These are phyloP conservation scores for Tetraodon nigroviridis DNA, from an alignment of 2,113 vertebrate species.

Conservation along the genomic window DNA sequence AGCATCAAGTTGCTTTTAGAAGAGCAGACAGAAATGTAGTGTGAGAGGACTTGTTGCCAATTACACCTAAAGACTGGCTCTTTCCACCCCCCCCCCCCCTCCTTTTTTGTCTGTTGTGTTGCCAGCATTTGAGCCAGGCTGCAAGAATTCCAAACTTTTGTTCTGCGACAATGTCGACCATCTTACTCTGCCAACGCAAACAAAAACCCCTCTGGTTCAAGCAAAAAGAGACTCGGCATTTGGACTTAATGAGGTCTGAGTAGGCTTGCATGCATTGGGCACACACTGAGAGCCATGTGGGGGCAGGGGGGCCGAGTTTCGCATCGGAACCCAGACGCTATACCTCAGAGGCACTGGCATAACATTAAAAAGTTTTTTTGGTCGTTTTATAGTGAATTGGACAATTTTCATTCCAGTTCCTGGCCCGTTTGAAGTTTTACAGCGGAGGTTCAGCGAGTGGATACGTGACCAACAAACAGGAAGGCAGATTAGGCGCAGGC, in stretches of 20 bases:
- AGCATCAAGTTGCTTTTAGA: slow-evolving; percentile 69
- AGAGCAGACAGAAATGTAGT: slow-evolving; percentile 14
- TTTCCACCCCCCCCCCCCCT: slow-evolving; percentile 2
- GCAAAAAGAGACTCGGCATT: slow-evolving; percentile 40
- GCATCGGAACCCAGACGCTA: slow-evolving; percentile 41
- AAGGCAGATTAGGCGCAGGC: slow-evolving; percentile 43
- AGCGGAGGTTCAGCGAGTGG: slow-evolving; percentile 26
- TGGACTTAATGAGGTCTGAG: slow-evolving; percentile 43
- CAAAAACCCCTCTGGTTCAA: slow-evolving; percentile 26
- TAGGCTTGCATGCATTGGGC: slow-evolving; percentile 37
- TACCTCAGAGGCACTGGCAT: slow-evolving; percentile 58
- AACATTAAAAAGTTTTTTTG: slow-evolving; percentile 59
- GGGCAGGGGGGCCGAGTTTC: slow-evolving; percentile 63
- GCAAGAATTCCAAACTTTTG: slow-evolving; percentile 27
- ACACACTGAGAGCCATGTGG: slow-evolving; percentile 36
- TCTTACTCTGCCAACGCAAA: slow-evolving; percentile 40
- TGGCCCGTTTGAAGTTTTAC: slow-evolving; percentile 56
- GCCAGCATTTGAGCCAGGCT: slow-evolving; percentile 4
- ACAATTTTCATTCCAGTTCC: slow-evolving; percentile 42
- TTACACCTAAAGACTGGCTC: slow-evolving; percentile 49
- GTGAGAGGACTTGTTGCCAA: slow-evolving; percentile 51
- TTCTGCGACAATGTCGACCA: slow-evolving; percentile 32
- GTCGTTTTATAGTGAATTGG: slow-evolving; percentile 37
- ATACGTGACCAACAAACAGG: slow-evolving; percentile 49
- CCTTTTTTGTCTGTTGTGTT: slow-evolving; percentile 29